Evolutionary conservation across 2,113 vertebrate genomes (phyloP), one percentile per base, ranked within the genome.

Genomic region (Xiphophorus couchianus): DNA sequence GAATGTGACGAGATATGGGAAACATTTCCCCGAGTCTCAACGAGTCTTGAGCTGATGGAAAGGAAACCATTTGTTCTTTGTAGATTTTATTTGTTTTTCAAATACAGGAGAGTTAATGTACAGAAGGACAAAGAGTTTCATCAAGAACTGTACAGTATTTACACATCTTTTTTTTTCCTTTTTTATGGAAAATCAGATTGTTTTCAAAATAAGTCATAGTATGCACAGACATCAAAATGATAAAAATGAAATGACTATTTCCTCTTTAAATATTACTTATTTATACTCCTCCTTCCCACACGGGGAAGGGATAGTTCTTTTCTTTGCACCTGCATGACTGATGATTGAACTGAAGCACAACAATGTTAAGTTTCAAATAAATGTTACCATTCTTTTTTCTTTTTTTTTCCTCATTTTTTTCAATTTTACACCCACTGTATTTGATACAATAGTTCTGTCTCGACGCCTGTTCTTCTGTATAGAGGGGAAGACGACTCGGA

Each of bases 91-190:
- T 94, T 88, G 93, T 94, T 95, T 94, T 89, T 95, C 94, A 95
- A 95, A 95, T 95, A 95, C 94, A 95, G 93, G 92, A 93, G 93
- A 94, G 92, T 95, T 94, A 94, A 93, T 95, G 93, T 95, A 94
- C 94, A 95, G 94, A 93, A 94, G 92, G 92, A 90, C 90, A 92
- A 91, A 93, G 92, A 93, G 91, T 91, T 92, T 91, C 91, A 92
- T 94, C 94, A 94, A 94, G 92, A 95, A 93, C 94, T 95, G 92
- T 95, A 95, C 94, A 95, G 82, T 95, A 95, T 95, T 94, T 95
- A 95, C 94, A 95, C 75, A 71, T 83, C 39, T 86, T 89, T 90
- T 92, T 90, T 91, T 93, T 90, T 72, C 70, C 58, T 35, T 84
- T 92, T 91, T 93, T 83, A 90, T 93, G 93, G 93, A 93, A 94